These are phyloP conservation scores for Micronycteris hirsuta DNA, from an alignment of 2,113 vertebrate genomes.

Conservation along the genomic window DNA sequence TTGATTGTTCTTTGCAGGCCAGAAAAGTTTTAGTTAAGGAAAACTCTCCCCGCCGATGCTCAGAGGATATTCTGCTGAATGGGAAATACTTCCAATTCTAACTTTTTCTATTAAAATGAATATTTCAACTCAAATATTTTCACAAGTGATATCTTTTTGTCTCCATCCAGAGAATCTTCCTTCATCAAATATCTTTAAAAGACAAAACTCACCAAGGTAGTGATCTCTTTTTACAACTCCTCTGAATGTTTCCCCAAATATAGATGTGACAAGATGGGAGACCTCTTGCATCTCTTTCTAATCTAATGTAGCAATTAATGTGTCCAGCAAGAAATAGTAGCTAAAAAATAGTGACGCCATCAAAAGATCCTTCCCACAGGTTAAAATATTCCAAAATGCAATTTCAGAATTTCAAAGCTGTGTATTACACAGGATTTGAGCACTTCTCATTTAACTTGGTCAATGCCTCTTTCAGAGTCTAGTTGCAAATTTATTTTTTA, in stretches of 20 bases:
- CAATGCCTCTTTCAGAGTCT: background rate
- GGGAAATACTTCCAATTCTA: background rate
- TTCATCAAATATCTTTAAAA: background rate
- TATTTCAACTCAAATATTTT: background rate
- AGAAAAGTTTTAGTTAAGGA: background rate
- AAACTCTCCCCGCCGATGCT: background rate
- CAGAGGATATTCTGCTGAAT: background rate
- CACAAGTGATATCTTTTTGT: background rate
- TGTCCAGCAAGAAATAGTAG: background rate
- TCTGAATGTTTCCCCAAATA: background rate
- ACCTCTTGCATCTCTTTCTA: background rate
- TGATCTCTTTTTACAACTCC: background rate
- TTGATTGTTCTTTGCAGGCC: background rate
- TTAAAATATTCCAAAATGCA: background rate
- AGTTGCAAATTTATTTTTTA: background rate
- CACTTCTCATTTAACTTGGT: background rate
- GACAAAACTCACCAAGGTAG: background rate
- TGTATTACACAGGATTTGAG: background rate
- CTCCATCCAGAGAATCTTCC: background rate
- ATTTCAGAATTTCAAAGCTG: background rate
- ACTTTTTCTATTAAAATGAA: background rate
- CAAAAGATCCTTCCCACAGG: background rate
- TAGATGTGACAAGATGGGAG: background rate
- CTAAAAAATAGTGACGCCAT: background rate
- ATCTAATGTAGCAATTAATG: background rate